Evolutionary conservation across 2,113 vertebrate species (phyloP).

Genomic region (Nothoprocta pentlandii): DNA sequence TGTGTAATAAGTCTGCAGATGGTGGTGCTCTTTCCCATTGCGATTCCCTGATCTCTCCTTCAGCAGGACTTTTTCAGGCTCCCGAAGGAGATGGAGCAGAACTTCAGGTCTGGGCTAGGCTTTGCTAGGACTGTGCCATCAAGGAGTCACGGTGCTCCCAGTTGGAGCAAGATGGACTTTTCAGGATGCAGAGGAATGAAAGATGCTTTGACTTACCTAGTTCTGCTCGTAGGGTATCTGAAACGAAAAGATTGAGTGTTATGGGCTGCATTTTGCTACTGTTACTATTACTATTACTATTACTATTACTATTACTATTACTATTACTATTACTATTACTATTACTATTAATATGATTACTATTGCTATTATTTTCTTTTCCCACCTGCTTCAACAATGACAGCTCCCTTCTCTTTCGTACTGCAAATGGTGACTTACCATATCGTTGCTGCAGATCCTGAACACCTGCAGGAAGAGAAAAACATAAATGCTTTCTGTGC

Average conservation of each 20-base stretch:
- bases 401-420: neutral
- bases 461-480: neutral
- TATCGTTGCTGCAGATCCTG: rapidly evolving
- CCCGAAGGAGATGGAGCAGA: neutral
- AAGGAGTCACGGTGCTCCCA: neutral
- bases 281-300: too few species aligned
- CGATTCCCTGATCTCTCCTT: neutral
- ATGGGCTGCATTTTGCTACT: neutral
- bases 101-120: neutral
- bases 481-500: neutral
- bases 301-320: too few species aligned
- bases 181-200: neutral
- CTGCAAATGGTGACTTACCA: neutral
- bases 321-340: too few species aligned
- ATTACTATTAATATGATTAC: too few species aligned
- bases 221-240: neutral
- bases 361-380: too few species aligned
- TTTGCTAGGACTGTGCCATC: neutral
- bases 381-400: too few species aligned
- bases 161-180: neutral
- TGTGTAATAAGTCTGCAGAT: too few species aligned
- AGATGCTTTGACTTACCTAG: neutral
- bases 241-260: neutral
- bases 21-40: neutral
- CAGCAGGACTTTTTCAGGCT: neutral